Evolutionary conservation across 2,888 invertebrate genomes (phyloP).

Genomic region (Chloromyia formosa): DNA sequence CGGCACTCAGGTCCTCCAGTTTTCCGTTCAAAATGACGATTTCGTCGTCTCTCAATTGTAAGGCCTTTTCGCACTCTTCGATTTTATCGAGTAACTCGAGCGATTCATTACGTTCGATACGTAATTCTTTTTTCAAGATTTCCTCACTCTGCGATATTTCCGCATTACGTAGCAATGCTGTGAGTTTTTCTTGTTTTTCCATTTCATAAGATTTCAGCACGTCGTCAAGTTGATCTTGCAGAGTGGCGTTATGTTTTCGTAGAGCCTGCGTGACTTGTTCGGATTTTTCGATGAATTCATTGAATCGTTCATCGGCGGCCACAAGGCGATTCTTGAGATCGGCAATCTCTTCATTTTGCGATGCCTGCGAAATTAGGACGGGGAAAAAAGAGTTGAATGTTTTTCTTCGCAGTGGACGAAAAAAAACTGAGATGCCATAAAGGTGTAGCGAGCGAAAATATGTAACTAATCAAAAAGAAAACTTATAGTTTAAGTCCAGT

Average conservation of each 20-base stretch:
- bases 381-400: not conserved
- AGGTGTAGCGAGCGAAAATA: not conserved
- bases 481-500: too few relatives aligned
- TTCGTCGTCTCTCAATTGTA: conserved; percentile 64
- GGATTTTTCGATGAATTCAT: conserved; percentile 60
- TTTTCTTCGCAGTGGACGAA: not conserved
- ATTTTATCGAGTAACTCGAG: conserved; percentile 68
- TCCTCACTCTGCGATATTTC: conserved; percentile 84
- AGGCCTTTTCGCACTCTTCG: conserved; percentile 60
- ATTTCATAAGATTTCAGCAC: conserved; percentile 56
- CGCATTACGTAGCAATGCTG: conserved; percentile 78
- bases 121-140: conserved; percentile 76
- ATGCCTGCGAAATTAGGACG: conserved; percentile 54
- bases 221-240: conserved; percentile 58
- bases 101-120: conserved; percentile 73
- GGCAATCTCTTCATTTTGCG: conserved; percentile 57
- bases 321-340: conserved; percentile 59
- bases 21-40: conserved; percentile 60
- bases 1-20: conserved; percentile 54
- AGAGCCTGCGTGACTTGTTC: conserved; percentile 59
- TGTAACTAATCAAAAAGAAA: not conserved
- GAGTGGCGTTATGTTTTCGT: conserved; percentile 55
- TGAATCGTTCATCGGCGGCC: conserved; percentile 61
- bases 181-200: conserved; percentile 80
- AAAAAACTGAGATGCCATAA: not conserved